Base-by-base conservation (phyloP, 2,113 vertebrate species). In the Gracilinanus agilis region DNA sequence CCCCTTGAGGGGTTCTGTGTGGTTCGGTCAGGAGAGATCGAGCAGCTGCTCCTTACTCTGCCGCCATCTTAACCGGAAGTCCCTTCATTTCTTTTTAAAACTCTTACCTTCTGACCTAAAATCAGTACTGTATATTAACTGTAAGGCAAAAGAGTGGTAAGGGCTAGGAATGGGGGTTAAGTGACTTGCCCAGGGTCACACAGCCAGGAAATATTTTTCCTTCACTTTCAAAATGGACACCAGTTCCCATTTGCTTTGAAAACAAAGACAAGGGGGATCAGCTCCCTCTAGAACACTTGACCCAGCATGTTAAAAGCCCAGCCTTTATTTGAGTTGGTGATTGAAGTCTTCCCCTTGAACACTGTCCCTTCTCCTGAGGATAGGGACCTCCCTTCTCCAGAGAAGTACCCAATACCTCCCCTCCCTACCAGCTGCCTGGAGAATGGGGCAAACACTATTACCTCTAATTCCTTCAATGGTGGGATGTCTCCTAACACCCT, bases 351-450 rank as follows among this genome's bases (percentile, higher is more conserved):
- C 90, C 95, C 97, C 0, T 44, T 98, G 96, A 97, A 97, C 53
- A 21, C 93, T 8, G 90, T 95, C 91, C 96, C 96, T 34, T 97
- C 96, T 44, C 97, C 97, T 21, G 97, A 96, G 90, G 97, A 97
- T 44, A 95, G 55, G 67, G 90, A 95, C 29, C 2, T 96, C 75
- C 93, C 97, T 88, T 96, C 96, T 91, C 97, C 96, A 40, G 95
- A 88, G 88, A 96, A 93, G 90, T 95, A 92, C 23, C 0, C 97
- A 93, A 95, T 95, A 93, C 96, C 95, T 93, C 44, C 98, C 97
- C 83, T 98, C 95, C 0, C 89, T 89, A 4, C 95, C 98, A 96
- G 97, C 96, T 93, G 98, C 92, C 53, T 98, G 97, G 98, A 99
- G 98, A 96, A 98, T 95, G 58, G 98, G 96, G 95, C 91, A 93